phyloP scores from a whole-genome alignment of 2,113 vertebrate genomes.

The Azemiops feae region DNA sequence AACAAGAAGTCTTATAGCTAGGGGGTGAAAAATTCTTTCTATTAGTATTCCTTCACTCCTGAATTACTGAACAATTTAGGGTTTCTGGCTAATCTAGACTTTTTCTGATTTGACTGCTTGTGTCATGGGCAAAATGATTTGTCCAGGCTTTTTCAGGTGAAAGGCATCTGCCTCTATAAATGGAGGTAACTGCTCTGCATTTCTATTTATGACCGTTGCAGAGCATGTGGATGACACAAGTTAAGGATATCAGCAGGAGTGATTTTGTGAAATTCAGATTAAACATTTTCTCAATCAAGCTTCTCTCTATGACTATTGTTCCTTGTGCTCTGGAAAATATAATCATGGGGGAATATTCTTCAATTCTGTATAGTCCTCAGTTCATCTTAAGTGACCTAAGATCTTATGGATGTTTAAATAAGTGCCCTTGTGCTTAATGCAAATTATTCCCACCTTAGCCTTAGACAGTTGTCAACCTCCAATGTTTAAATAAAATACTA shows the following conservation, averaged over 20 bases:
- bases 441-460: not conserved
- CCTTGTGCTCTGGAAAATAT: not conserved
- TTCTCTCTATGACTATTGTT: not conserved
- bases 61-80: not conserved
- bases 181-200: not conserved
- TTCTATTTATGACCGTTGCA: no score
- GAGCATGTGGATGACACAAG: not conserved
- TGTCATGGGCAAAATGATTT: not conserved
- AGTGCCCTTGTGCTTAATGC: not conserved
- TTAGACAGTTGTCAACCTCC: not conserved
- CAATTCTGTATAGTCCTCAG: not conserved
- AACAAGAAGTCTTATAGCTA: not conserved
- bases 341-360: not conserved
- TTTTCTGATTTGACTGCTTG: no score
- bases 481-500: constrained; percentile 44
- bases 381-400: not conserved
- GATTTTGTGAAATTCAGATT: not conserved
- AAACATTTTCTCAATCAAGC: not conserved
- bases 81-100: not conserved
- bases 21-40: not conserved
- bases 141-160: not conserved
- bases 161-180: not conserved
- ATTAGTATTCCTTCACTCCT: not conserved
- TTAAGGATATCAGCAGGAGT: rapidly evolving
- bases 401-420: not conserved